A percentile compares a stretch with the other conserved stretches of the same genome.
Evolutionary conservation across 64 coral and sea anemone species (phyloP).

Genomic region (Hydrozoanthus tunicans): DNA sequence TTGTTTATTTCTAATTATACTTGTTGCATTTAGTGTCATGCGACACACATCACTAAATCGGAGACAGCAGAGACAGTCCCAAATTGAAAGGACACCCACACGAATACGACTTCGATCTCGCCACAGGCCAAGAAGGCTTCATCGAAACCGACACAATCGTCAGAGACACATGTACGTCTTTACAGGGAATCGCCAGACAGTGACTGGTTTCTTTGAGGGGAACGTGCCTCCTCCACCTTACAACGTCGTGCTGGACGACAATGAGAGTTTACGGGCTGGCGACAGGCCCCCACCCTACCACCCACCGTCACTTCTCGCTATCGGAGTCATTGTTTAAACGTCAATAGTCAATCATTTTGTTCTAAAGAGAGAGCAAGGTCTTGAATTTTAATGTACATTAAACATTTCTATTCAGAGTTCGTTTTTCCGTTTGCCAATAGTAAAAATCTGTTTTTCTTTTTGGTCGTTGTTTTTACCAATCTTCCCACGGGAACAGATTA

Average conservation of each 20-base stretch:
- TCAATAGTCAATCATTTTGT: background rate
- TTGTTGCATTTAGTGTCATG: slow-evolving; percentile 92
- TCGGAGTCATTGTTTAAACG: slow-evolving; percentile 82
- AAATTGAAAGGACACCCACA: slow-evolving; percentile 71
- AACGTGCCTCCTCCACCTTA: slow-evolving; percentile 92
- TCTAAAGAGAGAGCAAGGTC: background rate
- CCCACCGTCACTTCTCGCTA: slow-evolving; percentile 56
- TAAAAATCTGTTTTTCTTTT: too few species aligned
- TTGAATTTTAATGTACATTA: background rate
- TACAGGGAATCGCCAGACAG: slow-evolving; percentile 73
- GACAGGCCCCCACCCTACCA: slow-evolving; percentile 79
- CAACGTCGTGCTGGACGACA: slow-evolving; percentile 85
- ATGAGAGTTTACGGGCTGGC: slow-evolving; percentile 80
- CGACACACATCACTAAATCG: slow-evolving; percentile 73
- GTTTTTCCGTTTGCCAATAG: background rate
- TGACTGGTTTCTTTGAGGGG: slow-evolving; percentile 89
- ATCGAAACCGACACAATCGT: slow-evolving; percentile 61
- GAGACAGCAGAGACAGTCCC: slow-evolving; percentile 74
- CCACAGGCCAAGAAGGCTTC: slow-evolving; percentile 57
- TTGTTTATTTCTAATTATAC: slow-evolving; percentile 84
- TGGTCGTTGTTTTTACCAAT: too few species aligned
- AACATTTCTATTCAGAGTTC: background rate
- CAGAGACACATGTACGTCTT: slow-evolving; percentile 71
- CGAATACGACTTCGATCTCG: slow-evolving; percentile 69
- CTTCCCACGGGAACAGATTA: too few species aligned